Conservation (phyloP, 2,888 invertebrate species). For the Hirtodrosophila confusa region DNA sequence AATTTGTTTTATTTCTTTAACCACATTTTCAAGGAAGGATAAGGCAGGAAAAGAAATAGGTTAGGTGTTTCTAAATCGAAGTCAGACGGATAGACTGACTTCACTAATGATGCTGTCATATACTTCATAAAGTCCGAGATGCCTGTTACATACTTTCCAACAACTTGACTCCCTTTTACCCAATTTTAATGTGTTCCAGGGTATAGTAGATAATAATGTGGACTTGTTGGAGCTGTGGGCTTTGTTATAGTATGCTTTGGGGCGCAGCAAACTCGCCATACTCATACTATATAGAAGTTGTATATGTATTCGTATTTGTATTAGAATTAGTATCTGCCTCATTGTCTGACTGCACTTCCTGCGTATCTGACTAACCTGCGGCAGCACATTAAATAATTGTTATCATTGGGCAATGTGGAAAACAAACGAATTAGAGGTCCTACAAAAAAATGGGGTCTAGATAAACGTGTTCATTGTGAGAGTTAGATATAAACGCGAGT, state of each 20-base stretch:
- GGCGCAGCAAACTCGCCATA: conserved; percentile 7
- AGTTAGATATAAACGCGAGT: conserved; percentile 1
- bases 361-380: conserved; percentile 1
- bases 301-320: conserved; percentile 12
- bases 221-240: neutral
- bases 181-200: too few species aligned
- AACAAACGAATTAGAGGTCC: conserved; percentile 17
- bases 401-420: conserved; percentile 32
- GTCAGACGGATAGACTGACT: too few species aligned
- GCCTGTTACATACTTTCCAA: too few species aligned
- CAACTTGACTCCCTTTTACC: too few species aligned
- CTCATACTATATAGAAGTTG: too few species aligned
- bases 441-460: conserved; percentile 35
- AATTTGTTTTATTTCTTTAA: too few species aligned
- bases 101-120: too few species aligned
- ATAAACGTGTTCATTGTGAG: conserved; percentile 35
- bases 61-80: too few species aligned
- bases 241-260: conserved; percentile 31
- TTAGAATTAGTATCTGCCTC: neutral
- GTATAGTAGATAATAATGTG: too few species aligned
- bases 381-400: conserved; percentile 43
- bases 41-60: too few species aligned
- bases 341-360: conserved; percentile 31
- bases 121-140: too few species aligned
- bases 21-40: too few species aligned